Evolutionary conservation across 2,113 vertebrate genomes (phyloP).

Genomic region (Mustelus asterias): DNA sequence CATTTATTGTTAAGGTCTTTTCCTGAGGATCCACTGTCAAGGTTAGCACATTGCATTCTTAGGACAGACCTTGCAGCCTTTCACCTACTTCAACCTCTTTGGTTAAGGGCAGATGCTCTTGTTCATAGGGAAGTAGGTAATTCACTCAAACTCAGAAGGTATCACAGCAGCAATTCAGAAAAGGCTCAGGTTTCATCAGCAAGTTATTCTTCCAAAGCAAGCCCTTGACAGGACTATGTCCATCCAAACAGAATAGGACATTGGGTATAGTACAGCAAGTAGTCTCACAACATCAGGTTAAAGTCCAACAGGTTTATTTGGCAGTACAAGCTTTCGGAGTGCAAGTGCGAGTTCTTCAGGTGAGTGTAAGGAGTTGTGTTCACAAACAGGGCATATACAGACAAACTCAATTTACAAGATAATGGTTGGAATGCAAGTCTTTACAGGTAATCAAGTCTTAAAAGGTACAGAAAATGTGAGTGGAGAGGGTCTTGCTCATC

Average conservation of each 20-base stretch:
- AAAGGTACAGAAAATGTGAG: too few species aligned
- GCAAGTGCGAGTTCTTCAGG: too few species aligned
- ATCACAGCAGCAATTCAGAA: neutral
- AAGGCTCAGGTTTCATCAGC: neutral
- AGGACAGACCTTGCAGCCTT: neutral
- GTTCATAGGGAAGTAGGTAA: neutral
- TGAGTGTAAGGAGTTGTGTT: too few species aligned
- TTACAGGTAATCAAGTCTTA: too few species aligned
- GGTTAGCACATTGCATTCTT: neutral
- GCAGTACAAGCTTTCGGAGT: too few species aligned
- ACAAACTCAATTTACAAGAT: too few species aligned
- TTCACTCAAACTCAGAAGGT: neutral
- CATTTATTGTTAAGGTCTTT: neutral
- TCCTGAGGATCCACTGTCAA: neutral
- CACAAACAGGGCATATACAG: too few species aligned
- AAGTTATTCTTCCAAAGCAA: neutral
- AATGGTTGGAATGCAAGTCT: too few species aligned
- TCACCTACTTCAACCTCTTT: neutral
- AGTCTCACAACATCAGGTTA: too few species aligned
- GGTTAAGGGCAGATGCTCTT: neutral
- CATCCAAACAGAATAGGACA: neutral
- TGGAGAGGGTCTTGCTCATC: too few species aligned
- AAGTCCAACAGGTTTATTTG: too few species aligned
- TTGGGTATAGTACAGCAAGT: neutral
- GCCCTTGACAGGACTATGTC: neutral